Percentiles rank a stretch among this genome's conserved stretches.
Conservation (phyloP, 2,113 vertebrate genomes). For the Pseudorhombus dupliciocellatus region DNA sequence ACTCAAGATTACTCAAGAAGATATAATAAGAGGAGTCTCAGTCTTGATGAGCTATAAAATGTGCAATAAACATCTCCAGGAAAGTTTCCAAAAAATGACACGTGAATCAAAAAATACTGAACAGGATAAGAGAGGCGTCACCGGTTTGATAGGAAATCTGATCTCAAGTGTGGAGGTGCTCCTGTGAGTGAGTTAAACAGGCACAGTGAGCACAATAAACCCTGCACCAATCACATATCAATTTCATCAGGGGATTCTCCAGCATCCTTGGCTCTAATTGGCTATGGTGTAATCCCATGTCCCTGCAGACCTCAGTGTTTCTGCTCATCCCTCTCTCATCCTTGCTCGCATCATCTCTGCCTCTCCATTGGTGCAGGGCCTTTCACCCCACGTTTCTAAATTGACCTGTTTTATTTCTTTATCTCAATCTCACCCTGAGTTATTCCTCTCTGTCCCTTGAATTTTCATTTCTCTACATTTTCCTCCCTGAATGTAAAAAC, state of each 20-base stretch:
- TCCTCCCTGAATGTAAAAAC: constrained; percentile 26
- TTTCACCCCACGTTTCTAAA: constrained; percentile 6
- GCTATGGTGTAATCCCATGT: constrained; percentile 91
- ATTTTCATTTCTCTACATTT: constrained; percentile 19
- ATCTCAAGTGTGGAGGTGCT: constrained; percentile 12
- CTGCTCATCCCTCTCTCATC: constrained; percentile 47
- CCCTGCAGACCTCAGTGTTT: constrained; percentile 75
- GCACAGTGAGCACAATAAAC: constrained; percentile 64
- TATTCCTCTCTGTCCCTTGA: neutral
- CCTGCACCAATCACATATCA: constrained; percentile 71
- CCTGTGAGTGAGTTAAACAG: constrained; percentile 42
- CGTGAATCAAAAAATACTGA: too few species aligned
- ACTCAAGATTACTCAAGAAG: too few species aligned
- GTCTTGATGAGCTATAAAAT: too few species aligned
- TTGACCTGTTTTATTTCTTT: neutral
- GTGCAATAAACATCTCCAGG: too few species aligned
- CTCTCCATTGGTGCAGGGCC: neutral
- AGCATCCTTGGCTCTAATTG: constrained; percentile 89
- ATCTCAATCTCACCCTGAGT: constrained; percentile 12
- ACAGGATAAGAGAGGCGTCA: too few species aligned
- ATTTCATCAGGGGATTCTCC: constrained; percentile 83
- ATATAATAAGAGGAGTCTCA: too few species aligned
- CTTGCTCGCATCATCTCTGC: constrained; percentile 17
- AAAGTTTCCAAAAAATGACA: neutral
- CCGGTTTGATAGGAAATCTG: too few species aligned